Conservation (phyloP, 2,888 invertebrate species). For the Dryomyza anilis region DNA sequence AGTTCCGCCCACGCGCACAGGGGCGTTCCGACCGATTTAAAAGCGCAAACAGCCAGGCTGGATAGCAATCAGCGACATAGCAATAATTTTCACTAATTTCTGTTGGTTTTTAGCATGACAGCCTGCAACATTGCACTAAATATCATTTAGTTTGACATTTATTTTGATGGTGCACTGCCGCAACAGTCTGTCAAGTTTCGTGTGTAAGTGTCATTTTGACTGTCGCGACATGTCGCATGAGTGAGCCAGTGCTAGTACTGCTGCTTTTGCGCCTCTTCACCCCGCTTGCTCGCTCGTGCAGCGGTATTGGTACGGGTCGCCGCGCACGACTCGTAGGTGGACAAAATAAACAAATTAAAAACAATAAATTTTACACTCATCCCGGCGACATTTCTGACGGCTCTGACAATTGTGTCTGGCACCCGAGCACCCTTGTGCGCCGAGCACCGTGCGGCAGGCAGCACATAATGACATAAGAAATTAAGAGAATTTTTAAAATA, state of each 20-base stretch:
- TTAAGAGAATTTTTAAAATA: slow-evolving; percentile 39
- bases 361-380: slow-evolving; percentile 41
- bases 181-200: slow-evolving; percentile 6
- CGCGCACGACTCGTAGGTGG: no score
- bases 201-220: slow-evolving; percentile 11
- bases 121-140: slow-evolving; percentile 20
- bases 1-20: background rate
- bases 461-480: slow-evolving; percentile 42
- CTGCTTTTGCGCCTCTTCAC: background rate
- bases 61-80: background rate
- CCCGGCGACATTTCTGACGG: slow-evolving; percentile 18
- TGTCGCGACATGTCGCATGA: slow-evolving; percentile 12
- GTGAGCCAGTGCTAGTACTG: background rate
- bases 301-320: no score
- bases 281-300: no score
- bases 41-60: background rate
- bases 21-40: background rate
- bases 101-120: background rate
- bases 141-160: slow-evolving; percentile 37
- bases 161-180: slow-evolving; percentile 35
- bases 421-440: background rate
- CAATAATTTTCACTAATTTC: background rate
- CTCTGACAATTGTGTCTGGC: no score
- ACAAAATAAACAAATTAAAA: slow-evolving; percentile 37
- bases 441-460: background rate